Conservation (phyloP, 2,888 invertebrate species). For the Epsilonema sp. region DNA sequence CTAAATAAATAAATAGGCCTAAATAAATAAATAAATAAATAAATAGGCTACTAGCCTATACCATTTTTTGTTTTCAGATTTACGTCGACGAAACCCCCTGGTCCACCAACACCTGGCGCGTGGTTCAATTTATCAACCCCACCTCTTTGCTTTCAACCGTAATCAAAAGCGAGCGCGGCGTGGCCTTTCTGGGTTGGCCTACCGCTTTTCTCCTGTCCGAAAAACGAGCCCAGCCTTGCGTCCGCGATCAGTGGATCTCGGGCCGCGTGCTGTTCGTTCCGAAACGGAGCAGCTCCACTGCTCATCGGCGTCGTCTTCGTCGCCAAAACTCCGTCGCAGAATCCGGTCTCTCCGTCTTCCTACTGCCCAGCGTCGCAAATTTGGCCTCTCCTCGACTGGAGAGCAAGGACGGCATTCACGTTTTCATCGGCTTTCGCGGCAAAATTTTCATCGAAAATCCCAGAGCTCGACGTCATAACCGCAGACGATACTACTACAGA, state of each 20-base stretch:
- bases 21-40: too few species aligned
- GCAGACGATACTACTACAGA: too few species aligned
- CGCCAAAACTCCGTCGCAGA: background rate
- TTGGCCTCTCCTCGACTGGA: background rate
- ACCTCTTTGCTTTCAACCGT: background rate
- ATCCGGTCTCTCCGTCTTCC: background rate
- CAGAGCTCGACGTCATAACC: too few species aligned
- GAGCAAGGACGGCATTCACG: background rate
- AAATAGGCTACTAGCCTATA: too few species aligned
- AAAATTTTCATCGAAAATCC: background rate
- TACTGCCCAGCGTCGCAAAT: background rate
- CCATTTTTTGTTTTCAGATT: too few species aligned
- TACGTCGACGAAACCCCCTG: background rate
- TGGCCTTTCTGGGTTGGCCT: constrained; percentile 1
- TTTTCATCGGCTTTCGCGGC: constrained; percentile 1
- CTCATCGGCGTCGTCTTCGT: too few species aligned
- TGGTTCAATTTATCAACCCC: background rate
- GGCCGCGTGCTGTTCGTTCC: background rate
- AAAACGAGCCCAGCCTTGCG: background rate
- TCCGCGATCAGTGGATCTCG: background rate
- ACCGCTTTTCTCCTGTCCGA: background rate
- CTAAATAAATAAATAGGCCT: too few species aligned
- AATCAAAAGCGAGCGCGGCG: background rate
- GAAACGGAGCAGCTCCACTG: background rate
- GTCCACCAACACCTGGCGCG: background rate